A percentile compares a stretch with the other conserved stretches of the same genome.
These are phyloP conservation scores for Formica selysi DNA, from an alignment of 1,140 invertebrate genomes.

Conservation along the genomic window DNA sequence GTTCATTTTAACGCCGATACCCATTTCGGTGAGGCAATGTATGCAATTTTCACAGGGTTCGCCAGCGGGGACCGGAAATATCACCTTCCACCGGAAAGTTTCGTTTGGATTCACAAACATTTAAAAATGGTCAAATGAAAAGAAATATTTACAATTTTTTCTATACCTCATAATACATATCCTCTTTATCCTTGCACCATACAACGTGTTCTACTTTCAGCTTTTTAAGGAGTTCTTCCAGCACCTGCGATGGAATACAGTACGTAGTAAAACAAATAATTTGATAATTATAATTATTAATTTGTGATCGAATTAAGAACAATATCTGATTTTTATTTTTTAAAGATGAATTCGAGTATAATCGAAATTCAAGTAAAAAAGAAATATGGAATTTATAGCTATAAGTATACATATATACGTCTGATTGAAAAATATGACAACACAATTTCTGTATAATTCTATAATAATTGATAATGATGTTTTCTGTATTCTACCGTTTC, in stretches of 20 bases:
- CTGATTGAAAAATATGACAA: background rate
- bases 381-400: background rate
- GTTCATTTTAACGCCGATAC: slow-evolving; percentile 90
- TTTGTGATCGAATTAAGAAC: background rate
- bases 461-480: background rate
- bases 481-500: slow-evolving; percentile 77
- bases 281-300: background rate
- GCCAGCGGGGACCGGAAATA: slow-evolving; percentile 90
- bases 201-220: slow-evolving; percentile 90
- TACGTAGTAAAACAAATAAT: background rate
- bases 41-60: slow-evolving; percentile 90
- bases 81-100: slow-evolving; percentile 84
- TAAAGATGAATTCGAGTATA: background rate
- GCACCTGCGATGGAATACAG: slow-evolving; percentile 84
- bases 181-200: slow-evolving; percentile 89
- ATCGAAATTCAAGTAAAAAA: background rate
- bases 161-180: slow-evolving; percentile 88
- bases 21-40: slow-evolving; percentile 90
- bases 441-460: background rate
- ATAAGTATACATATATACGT: background rate
- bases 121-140: background rate
- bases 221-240: slow-evolving; percentile 89
- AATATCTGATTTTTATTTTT: background rate
- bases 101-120: background rate
- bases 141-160: background rate